phyloP scores from a whole-genome alignment of 2,797 vertebrate genomes.

The Poecilia gillii region DNA sequence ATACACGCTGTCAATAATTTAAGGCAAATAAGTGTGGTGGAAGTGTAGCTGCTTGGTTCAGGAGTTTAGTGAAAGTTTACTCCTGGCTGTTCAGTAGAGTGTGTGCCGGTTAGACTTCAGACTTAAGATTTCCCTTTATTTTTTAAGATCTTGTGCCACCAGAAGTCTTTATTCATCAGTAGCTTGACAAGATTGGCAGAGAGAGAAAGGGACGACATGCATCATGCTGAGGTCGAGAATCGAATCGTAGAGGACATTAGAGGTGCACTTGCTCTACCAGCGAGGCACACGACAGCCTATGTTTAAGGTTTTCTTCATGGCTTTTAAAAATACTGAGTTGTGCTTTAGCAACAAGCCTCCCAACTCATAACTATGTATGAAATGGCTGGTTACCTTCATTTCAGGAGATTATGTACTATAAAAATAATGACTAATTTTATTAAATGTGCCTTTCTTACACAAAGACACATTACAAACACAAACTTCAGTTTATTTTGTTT shows the following conservation, averaged over 20 bases:
- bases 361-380: not conserved
- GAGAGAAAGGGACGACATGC: not conserved
- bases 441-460: not conserved
- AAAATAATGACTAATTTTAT: not conserved
- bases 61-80: conserved; percentile 22
- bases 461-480: not conserved
- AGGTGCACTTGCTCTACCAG: not conserved
- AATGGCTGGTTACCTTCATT: not conserved
- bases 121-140: not conserved
- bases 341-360: not conserved
- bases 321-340: not conserved
- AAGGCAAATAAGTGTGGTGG: conserved; percentile 26
- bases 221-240: not conserved
- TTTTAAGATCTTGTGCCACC: not conserved
- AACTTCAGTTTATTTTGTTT: not conserved
- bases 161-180: not conserved
- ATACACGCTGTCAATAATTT: conserved; percentile 31
- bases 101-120: not conserved
- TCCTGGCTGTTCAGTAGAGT: conserved; percentile 5
- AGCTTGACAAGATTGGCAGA: not conserved
- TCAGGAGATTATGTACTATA: not conserved
- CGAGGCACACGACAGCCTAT: not conserved
- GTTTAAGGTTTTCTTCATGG: not conserved
- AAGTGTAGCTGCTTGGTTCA: conserved; percentile 10
- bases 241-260: not conserved